phyloP scores from a whole-genome alignment of 2,113 vertebrate genomes.

The Egretta garzetta region DNA sequence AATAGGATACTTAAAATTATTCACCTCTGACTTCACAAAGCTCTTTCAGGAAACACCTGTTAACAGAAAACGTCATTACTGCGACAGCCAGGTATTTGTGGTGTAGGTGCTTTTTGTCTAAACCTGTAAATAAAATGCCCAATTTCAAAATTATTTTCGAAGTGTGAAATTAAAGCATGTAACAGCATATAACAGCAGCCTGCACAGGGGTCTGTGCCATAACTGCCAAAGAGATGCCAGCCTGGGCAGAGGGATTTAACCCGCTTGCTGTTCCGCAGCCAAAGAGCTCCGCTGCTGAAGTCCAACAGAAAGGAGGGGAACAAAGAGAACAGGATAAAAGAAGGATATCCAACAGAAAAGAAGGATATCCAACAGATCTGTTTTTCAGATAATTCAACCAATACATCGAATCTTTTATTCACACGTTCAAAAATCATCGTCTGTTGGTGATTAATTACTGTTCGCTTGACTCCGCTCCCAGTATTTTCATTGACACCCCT shows the following conservation, averaged over 20 bases:
- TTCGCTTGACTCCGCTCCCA: neutral
- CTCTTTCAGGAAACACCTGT: neutral
- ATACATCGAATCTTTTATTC: neutral
- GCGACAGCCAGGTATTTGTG: neutral
- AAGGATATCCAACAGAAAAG: neutral
- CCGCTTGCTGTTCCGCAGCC: neutral
- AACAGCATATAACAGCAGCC: neutral
- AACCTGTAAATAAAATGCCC: neutral
- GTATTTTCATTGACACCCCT: neutral
- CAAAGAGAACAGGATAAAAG: neutral
- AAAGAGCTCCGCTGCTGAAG: neutral
- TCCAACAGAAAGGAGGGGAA: neutral
- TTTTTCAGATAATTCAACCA: neutral
- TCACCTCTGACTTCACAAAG: constrained; percentile 1
- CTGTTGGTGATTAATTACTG: neutral
- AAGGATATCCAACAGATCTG: neutral
- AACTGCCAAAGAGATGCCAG: neutral
- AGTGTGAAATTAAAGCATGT: neutral
- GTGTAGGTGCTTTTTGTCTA: neutral
- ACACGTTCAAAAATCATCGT: constrained; percentile 5
- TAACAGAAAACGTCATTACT: neutral
- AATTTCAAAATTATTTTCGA: neutral
- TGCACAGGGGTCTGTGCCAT: neutral
- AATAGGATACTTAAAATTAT: neutral
- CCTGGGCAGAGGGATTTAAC: neutral